phyloP scores from a whole-genome alignment of 2,113 vertebrate species.

The Cololabis saira region DNA sequence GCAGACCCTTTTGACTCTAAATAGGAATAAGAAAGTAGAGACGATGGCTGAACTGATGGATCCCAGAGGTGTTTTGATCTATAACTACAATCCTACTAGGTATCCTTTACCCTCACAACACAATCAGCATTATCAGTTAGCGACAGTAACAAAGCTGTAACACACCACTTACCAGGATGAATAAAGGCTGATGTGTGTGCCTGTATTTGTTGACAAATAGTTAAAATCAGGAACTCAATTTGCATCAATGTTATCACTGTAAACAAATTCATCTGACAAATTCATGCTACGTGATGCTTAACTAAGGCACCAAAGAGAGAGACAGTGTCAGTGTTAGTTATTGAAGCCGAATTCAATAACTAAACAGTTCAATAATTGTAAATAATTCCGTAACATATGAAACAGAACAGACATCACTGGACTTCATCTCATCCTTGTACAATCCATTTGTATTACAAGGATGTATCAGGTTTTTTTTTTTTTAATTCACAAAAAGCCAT shows the following conservation, averaged over 20 bases:
- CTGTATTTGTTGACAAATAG: conserved; percentile 22
- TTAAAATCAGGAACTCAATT: conserved; percentile 39
- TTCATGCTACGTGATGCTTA: neutral
- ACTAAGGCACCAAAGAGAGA: neutral
- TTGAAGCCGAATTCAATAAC: no score
- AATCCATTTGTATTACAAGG: conserved; percentile 1
- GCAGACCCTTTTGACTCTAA: no score
- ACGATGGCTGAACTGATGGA: neutral
- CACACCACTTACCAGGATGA: neutral
- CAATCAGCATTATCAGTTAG: conserved; percentile 38
- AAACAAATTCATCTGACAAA: conserved; percentile 9
- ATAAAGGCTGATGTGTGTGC: neutral
- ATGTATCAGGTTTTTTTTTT: conserved; percentile 15
- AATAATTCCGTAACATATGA: no score
- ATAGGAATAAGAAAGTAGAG: no score
- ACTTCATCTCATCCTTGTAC: neutral
- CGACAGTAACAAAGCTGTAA: conserved; percentile 13
- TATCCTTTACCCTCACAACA: conserved; percentile 21
- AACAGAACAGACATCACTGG: neutral
- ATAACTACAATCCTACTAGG: conserved; percentile 29
- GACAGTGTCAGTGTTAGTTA: no score
- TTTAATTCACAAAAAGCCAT: neutral
- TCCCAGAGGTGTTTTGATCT: conserved; percentile 46
- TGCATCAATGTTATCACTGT: conserved; percentile 21
- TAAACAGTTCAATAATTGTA: no score